Evolutionary conservation across 2,113 vertebrate species (phyloP).

Genomic region (Protobothrops flavoviridis): DNA sequence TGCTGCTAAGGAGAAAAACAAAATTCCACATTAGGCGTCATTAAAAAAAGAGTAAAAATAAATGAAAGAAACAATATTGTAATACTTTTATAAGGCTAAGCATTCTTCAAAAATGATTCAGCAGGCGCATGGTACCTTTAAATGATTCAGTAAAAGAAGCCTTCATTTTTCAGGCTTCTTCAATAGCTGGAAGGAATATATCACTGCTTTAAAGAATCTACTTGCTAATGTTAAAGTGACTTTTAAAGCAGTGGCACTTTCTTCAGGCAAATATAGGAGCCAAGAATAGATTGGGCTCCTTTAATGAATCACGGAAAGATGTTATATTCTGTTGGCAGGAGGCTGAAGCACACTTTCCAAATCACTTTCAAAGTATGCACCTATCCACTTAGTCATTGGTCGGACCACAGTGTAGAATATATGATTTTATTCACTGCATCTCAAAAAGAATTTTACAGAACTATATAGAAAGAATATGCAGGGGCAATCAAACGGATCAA

Average conservation of each 20-base stretch:
- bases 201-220: background rate
- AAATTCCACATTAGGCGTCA: background rate
- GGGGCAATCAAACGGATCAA: background rate
- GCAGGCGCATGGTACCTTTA: background rate
- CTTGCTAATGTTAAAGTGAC: background rate
- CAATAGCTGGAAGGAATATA: background rate
- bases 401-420: background rate
- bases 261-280: background rate
- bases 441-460: background rate
- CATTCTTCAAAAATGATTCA: background rate
- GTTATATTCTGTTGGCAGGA: background rate
- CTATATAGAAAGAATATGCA: background rate
- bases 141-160: background rate
- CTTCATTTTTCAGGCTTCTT: background rate
- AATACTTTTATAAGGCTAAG: background rate
- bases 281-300: background rate
- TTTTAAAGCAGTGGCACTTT: background rate
- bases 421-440: background rate
- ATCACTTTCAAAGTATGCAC: background rate
- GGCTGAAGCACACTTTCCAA: background rate
- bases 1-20: background rate
- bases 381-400: background rate
- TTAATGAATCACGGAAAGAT: background rate
- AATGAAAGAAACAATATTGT: background rate
- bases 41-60: background rate